Evolutionary conservation across 2,797 vertebrate species (phyloP).

Genomic region (Bufotes viridis): DNA sequence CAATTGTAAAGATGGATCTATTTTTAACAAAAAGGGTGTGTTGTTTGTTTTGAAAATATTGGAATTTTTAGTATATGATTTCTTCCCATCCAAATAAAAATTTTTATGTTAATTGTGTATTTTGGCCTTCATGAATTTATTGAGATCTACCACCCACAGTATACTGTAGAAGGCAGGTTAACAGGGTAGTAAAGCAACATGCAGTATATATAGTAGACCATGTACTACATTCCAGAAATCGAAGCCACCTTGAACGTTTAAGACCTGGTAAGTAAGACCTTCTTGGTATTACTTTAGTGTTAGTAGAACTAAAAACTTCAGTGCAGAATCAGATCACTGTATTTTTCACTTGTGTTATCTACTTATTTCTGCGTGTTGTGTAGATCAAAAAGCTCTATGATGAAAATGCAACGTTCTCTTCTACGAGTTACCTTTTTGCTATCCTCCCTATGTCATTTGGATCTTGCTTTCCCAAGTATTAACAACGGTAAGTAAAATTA

Average conservation of each 20-base stretch:
- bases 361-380: neutral
- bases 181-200: slow-evolving; percentile 8
- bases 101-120: neutral
- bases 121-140: slow-evolving; percentile 2
- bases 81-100: neutral
- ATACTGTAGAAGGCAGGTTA: neutral
- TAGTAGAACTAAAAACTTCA: neutral
- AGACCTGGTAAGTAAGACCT: neutral
- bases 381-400: neutral
- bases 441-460: too few relatives aligned
- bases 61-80: neutral
- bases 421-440: neutral
- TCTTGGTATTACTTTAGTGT: neutral
- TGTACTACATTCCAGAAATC: too few relatives aligned
- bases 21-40: neutral
- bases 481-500: neutral
- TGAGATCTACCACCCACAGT: neutral
- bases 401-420: neutral
- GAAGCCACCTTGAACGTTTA: neutral
- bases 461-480: neutral
- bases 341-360: neutral
- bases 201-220: neutral
- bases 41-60: neutral
- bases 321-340: neutral
- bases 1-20: neutral